phyloP scores from a whole-genome alignment of 1,140 invertebrate species.

The Bilobella aurantiaca region DNA sequence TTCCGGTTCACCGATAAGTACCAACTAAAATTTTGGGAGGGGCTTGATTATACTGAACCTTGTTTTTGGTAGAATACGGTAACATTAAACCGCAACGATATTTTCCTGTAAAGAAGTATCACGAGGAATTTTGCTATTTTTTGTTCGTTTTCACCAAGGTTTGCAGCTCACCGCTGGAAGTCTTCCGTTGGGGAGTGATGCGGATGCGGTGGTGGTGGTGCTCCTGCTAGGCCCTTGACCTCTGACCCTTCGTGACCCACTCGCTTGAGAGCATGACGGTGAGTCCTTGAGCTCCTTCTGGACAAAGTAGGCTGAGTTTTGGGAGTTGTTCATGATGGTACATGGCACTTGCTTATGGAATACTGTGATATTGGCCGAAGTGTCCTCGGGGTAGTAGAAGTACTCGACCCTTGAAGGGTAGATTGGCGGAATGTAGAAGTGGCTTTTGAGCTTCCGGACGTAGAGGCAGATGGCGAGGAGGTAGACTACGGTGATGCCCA shows the following conservation, averaged over 20 bases:
- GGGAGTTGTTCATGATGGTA: neutral
- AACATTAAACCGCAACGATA: too few relatives aligned
- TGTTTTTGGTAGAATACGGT: neutral
- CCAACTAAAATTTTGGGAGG: too few relatives aligned
- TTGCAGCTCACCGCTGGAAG: neutral
- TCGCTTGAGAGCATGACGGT: neutral
- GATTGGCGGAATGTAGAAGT: constrained; percentile 5
- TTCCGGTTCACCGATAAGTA: too few relatives aligned
- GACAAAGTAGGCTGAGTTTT: constrained; percentile 1
- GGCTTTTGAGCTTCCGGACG: neutral
- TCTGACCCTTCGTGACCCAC: neutral
- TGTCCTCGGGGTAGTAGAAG: constrained; percentile 6
- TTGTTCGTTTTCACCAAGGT: neutral
- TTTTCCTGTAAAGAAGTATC: too few relatives aligned
- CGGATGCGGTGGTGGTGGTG: too few relatives aligned
- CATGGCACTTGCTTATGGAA: constrained; percentile 6
- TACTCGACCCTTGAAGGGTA: constrained; percentile 3
- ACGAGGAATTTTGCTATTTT: neutral
- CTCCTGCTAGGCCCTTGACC: neutral
- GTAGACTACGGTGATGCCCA: neutral
- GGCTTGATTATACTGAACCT: too few relatives aligned
- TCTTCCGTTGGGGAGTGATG: neutral
- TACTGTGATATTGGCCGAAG: neutral
- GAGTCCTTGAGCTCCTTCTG: neutral
- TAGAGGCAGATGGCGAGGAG: neutral